Evolutionary conservation across 2,888 invertebrate species (phyloP), one percentile per base, ranked within the genome.

Genomic region (Archaeoteleia sp.): DNA sequence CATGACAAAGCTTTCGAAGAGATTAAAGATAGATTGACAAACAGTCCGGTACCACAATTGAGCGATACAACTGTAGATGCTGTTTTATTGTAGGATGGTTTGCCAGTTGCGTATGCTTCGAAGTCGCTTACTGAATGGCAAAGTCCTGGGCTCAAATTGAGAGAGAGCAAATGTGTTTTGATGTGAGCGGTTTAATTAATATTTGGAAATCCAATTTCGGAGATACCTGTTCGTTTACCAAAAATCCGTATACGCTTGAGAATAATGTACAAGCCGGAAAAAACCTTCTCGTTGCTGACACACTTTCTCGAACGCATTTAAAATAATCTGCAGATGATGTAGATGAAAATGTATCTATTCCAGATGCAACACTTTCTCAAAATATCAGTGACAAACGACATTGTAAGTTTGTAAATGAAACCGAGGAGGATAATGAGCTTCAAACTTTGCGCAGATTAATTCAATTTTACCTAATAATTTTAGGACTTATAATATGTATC

Each of bases 261-360:
- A 35, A 34, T 48, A 10, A 17, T 72, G 61, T 20, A 68, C n/a
- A 61, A 30, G 71, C 68, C 0, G 74, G 72, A 2, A 74, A 69
- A 53, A 65, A 72, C 1, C 34, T 75, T 35, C 35, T 57, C 2
- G 30, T 74, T 3, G 70, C 72, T 3, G 72, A 75, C 30, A 54
- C 51, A 0, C 17, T 74, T 1, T 74, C 72, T 1, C 62, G 69
- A 7, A 53, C 73, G 0, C 63, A 68, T 7, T 27, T 53, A 15
- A 23, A 27, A 3, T 9, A 29, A 0, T 9, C 17, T 1, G 45
- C 46, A 6, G 61, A 62, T 2, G 62, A 67, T 14, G 17, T 30
- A 3, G 70, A 72, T 6, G 20, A 61, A 1, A 57, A 67, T 2
- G 29, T 55, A 3, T 54, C 58, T 9, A 40, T 73, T 1, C 51